Evolutionary conservation across 2,888 invertebrate species (phyloP), one percentile per base, ranked within the genome.

Genomic region (Folsomia candida): DNA sequence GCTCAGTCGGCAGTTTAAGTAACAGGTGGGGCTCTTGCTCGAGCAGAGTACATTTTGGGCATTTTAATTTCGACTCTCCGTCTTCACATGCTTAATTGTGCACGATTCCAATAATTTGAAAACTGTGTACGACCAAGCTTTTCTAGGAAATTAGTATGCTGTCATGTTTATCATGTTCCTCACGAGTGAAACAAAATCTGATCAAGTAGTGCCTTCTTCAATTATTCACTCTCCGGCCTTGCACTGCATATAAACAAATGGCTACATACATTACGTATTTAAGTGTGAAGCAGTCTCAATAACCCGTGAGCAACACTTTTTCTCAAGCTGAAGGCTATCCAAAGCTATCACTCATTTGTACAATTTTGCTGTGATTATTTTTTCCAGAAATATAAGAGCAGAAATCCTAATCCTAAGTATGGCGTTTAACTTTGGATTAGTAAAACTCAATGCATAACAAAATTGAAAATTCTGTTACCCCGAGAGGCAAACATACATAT

Each of bases 91-190:
- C 18, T 22, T 18, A 54, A 22, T 14, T 20, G 37, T 37, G 54
- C 54, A 54, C 54, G 54, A 54, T n/a, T 54, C 54, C 22, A 54
- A 54, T 54, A 54, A 54, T 54, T 54, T 54, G 54, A 20, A 54
- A 54, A 54, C n/a, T n/a, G 22, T 54, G 6, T 54, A 37, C 37
- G 37, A 14, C 37, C 54, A 22, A 54, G 20, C 18, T 22, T 54
- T 54, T 54, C 11, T 6, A 54, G n/a, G 18, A 22, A 22, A 54
- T 54, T 54, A 20, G 20, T 22, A 54, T 54, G 54, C 22, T 20
- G 18, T 54, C 18, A 54, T 54, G 22, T 54, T 54, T n/a, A 54
- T 22, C 22, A 18, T 54, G 18, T 6, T 18, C 6, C 37, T 37
- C 37, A 37, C 37, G 37, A 37, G 37, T 54, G 54, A 54, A 22